phyloP scores from a whole-genome alignment of 2,888 invertebrate genomes.

The Cephus pygmeus region DNA sequence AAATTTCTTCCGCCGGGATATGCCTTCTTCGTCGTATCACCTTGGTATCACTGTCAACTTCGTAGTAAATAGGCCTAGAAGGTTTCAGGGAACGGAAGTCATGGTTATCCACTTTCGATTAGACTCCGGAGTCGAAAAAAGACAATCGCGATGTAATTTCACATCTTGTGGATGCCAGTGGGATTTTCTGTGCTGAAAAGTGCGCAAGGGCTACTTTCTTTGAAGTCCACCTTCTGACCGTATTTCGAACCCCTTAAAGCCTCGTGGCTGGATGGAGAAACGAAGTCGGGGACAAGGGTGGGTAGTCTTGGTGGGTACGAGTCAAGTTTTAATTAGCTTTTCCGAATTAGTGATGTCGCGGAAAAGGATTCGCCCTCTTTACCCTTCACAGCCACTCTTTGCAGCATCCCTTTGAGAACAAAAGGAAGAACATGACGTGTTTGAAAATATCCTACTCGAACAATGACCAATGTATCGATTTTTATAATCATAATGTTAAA shows the following conservation, averaged over 20 bases:
- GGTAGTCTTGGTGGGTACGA: constrained; percentile 44
- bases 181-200: neutral
- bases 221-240: constrained; percentile 36
- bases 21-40: too few relatives aligned
- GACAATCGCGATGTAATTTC: neutral
- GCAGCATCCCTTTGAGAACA: constrained; percentile 46
- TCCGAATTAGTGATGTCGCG: constrained; percentile 62
- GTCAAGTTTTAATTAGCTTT: constrained; percentile 65
- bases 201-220: neutral
- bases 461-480: constrained; percentile 53
- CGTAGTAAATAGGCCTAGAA: too few relatives aligned
- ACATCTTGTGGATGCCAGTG: neutral
- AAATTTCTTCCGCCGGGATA: too few relatives aligned
- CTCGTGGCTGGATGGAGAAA: constrained; percentile 27
- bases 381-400: constrained; percentile 25
- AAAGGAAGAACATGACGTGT: constrained; percentile 29
- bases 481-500: constrained; percentile 48
- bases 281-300: constrained; percentile 25
- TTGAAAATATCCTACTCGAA: constrained; percentile 32
- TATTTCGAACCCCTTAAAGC: constrained; percentile 51
- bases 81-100: too few relatives aligned
- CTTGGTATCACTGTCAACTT: too few relatives aligned
- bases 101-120: too few relatives aligned
- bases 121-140: constrained; percentile 21
- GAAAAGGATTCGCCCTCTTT: constrained; percentile 46